phyloP scores from a whole-genome alignment of 1,140 invertebrate genomes.

The Drosophila leontia region DNA sequence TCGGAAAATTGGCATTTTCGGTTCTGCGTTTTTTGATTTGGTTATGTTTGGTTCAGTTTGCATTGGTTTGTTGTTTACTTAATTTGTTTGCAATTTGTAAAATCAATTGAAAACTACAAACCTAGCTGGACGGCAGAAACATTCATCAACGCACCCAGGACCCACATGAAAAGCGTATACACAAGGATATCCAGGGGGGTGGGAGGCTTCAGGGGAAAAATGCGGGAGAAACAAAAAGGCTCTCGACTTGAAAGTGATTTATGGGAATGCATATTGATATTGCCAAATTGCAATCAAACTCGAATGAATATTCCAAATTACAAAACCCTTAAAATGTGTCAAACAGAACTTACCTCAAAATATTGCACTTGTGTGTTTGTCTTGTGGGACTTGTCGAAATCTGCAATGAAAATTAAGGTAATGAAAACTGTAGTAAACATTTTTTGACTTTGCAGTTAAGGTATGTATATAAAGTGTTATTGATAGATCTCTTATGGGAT shows the following conservation, averaged over 20 bases:
- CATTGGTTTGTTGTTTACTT: slow-evolving; percentile 35
- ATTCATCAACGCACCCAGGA: slow-evolving; percentile 45
- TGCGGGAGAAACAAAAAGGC: slow-evolving; percentile 59
- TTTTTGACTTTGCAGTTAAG: neutral
- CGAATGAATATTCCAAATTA: slow-evolving; percentile 37
- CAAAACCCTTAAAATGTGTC: slow-evolving; percentile 18
- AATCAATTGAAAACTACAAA: slow-evolving; percentile 61
- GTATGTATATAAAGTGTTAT: neutral
- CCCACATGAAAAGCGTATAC: slow-evolving; percentile 24
- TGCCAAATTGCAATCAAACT: slow-evolving; percentile 64
- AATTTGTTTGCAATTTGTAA: slow-evolving; percentile 70
- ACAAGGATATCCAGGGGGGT: slow-evolving; percentile 16
- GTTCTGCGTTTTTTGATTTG: slow-evolving; percentile 17
- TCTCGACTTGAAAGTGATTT: slow-evolving; percentile 70
- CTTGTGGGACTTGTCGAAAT: slow-evolving; percentile 11
- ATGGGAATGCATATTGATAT: slow-evolving; percentile 69
- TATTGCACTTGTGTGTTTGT: neutral
- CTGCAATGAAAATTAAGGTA: slow-evolving; percentile 33
- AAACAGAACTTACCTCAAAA: slow-evolving; percentile 32
- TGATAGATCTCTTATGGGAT: neutral
- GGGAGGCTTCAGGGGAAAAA: slow-evolving; percentile 4
- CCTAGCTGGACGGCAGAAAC: slow-evolving; percentile 11
- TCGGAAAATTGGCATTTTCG: slow-evolving; percentile 4
- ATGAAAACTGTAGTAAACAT: slow-evolving; percentile 19
- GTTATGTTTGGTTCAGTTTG: slow-evolving; percentile 21